Base-by-base conservation (phyloP, 2,113 vertebrate genomes). In the Gymnocephalus cernua region DNA sequence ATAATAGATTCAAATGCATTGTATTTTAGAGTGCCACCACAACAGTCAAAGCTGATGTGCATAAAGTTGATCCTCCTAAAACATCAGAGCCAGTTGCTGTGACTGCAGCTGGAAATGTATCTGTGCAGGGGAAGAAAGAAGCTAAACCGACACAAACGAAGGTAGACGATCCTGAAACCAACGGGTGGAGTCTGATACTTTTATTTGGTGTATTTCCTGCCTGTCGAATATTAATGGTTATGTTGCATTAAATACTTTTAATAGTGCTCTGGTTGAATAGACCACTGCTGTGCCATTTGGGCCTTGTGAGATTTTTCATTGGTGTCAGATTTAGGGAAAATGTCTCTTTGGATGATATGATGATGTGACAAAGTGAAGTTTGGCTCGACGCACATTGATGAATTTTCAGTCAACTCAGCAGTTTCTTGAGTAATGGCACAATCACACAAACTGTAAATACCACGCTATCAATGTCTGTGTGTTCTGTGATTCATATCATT, bases 11-110 rank as follows among this genome's bases (percentile, higher is more conserved):
- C 2, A 41, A 75, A 74, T 25, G 57, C 1, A 62, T 75, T 92
- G 87, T 35, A 71, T 93, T 88, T 80, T 93, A 94, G 93, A 93
- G 87, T 58, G 32, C 86, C 8, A 35, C 56, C 15, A 45, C 82
- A 14, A 84, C 92, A 73, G 51, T 89, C 86, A 93, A 88, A 87
- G 73, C 63, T 53, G 90, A 89, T 19, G 71, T 63, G 53, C 58
- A 67, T 71, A 91, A 94, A 74, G 79, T 45, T 51, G 89, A 88
- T 73, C 73, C 82, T 21, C 63, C 66, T 65, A 89, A 85, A 85
- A 51, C 68, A 41, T 23, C 66, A 25, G 86, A 87, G 63, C 65
- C 89, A 44, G 71, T 77, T 27, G 79, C 87, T 48, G 41, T 21
- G 19, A 54, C 84, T 80, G 73, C 11, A 2, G 61, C 75, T 86